Percentiles rank a stretch among this genome's conserved stretches.
phyloP scores from a whole-genome alignment of 2,888 invertebrate species.

The Syrista parreyssii region DNA sequence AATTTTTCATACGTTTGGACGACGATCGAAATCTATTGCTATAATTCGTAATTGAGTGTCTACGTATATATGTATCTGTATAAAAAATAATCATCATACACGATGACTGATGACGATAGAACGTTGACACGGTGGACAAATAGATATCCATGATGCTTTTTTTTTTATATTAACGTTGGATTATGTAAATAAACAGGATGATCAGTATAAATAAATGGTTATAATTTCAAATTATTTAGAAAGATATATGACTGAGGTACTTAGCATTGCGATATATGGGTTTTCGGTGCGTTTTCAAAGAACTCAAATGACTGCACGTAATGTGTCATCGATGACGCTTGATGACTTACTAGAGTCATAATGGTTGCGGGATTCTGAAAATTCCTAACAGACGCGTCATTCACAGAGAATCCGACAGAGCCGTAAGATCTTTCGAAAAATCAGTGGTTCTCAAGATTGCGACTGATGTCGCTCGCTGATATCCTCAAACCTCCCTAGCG shows the following conservation, averaged over 20 bases:
- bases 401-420: neutral
- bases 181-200: neutral
- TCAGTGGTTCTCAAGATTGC: neutral
- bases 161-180: neutral
- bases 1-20: neutral
- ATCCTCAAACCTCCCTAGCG: neutral
- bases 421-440: neutral
- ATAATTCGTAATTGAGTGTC: neutral
- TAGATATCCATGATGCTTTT: neutral
- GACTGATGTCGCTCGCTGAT: neutral
- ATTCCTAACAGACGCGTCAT: neutral
- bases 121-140: neutral
- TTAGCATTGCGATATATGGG: neutral
- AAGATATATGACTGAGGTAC: neutral
- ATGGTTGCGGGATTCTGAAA: neutral
- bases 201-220: neutral
- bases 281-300: neutral
- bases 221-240: neutral
- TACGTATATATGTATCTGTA: no score
- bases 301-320: neutral
- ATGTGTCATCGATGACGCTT: neutral
- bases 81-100: no score
- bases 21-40: neutral
- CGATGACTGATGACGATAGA: neutral
- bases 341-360: neutral